Evolutionary conservation across 1,140 invertebrate genomes (phyloP), one percentile per base, ranked within the genome.

Genomic region (Heliconius congener): DNA sequence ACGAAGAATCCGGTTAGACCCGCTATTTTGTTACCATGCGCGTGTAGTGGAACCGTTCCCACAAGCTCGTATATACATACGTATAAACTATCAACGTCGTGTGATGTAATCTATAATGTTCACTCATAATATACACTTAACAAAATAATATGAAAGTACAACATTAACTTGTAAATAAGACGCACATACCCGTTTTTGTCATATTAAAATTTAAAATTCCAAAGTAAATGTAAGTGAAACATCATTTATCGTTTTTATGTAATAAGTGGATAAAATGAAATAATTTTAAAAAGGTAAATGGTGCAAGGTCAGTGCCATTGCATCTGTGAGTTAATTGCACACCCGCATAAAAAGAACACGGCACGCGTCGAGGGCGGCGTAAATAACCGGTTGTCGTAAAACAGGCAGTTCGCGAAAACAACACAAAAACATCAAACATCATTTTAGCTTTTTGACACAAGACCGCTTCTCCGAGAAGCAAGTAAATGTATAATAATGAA

Each of bases 361-460:
- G 88, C 88, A 90, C 89, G 86, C 86, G 87, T 84, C 85, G 81
- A 73, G 76, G 84, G 73, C 78, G 66, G 76, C 78, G 72, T 82
- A 83, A 87, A 89, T 84, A 89, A 89, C 87, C 85, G 87, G 88
- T 84, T 83, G 85, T 85, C 87, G 84, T 89, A 90, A 90, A 90
- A 87, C 86, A 88, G 85, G 83, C 85, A 83, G 84, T 85, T 87
- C 79, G 81, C 82, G 83, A 87, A 85, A 81, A 84, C 72, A 81
- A 81, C 81, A 80, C 57, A 82, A 72, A 78, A 77, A 80, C 83
- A 80, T 80, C 82, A 78, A 77, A 80, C 83, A 80, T 80, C 82
- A 80, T 84, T 76, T 74, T 73, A 80, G 81, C 79, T 74, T 84
- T 84, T 85, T 83, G 83, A 84, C 84, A 85, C 82, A 74, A 77